These are phyloP conservation scores for Aphelinus atriplicis DNA, from an alignment of 1,140 invertebrate genomes.

Conservation along the genomic window DNA sequence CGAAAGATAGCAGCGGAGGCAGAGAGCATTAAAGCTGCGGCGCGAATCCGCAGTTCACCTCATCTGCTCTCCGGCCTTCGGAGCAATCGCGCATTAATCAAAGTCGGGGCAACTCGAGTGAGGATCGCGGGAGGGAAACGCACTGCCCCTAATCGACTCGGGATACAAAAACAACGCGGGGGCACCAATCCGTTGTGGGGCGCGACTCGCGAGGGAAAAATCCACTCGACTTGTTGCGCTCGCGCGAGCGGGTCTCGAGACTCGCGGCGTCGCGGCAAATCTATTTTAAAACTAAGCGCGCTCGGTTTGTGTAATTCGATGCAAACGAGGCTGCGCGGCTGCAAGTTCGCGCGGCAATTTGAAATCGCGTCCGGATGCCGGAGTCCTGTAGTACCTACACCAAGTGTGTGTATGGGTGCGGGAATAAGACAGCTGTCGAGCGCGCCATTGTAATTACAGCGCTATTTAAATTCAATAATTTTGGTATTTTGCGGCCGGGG, in stretches of 20 bases:
- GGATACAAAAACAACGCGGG: too few relatives aligned
- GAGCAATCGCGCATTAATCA: slow-evolving; percentile 27
- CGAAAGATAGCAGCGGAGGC: too few relatives aligned
- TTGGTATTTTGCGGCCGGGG: slow-evolving; percentile 57
- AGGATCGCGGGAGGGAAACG: not conserved
- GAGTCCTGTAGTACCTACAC: slow-evolving; percentile 1
- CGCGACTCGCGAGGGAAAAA: not conserved
- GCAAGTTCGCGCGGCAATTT: slow-evolving; percentile 21
- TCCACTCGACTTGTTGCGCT: slow-evolving; percentile 32
- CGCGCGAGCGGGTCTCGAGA: not conserved
- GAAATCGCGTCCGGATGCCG: not conserved
- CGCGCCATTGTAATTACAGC: slow-evolving; percentile 63
- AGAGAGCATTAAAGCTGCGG: too few relatives aligned
- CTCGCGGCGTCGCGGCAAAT: slow-evolving; percentile 9
- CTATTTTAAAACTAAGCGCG: slow-evolving; percentile 30
- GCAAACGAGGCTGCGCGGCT: slow-evolving; percentile 24
- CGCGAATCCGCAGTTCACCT: too few relatives aligned
- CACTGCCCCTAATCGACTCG: too few relatives aligned
- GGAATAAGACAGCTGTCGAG: not conserved
- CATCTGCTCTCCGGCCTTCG: not conserved
- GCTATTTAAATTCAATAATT: slow-evolving; percentile 69
- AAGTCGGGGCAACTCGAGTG: not conserved
- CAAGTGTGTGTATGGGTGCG: not conserved
- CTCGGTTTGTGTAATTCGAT: slow-evolving; percentile 19
- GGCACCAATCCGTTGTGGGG: too few relatives aligned